These are phyloP conservation scores for Octodonta nipae DNA, from an alignment of 2,888 invertebrate genomes.

Conservation along the genomic window DNA sequence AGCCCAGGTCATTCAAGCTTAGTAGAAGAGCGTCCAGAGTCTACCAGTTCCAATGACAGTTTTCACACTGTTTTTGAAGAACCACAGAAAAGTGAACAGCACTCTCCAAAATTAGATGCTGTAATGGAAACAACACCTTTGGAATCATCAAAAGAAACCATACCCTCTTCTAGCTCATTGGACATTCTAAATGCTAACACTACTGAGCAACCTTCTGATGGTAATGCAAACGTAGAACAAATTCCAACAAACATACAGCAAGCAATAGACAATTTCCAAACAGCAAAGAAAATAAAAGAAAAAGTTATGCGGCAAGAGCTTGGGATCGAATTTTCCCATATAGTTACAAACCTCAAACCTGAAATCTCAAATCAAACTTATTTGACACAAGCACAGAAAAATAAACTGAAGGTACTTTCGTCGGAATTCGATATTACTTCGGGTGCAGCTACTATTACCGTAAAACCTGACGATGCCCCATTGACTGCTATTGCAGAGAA, in stretches of 20 bases:
- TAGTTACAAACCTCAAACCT: slow-evolving; percentile 23
- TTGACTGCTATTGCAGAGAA: slow-evolving; percentile 19
- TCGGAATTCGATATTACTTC: slow-evolving; percentile 41
- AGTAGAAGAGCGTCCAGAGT: background rate
- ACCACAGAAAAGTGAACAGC: slow-evolving; percentile 2
- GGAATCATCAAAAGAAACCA: slow-evolving; percentile 33
- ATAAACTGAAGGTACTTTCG: slow-evolving; percentile 46
- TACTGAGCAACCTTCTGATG: slow-evolving; percentile 18
- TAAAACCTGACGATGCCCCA: background rate
- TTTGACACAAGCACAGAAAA: slow-evolving; percentile 46
- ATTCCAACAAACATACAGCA: slow-evolving; percentile 12
- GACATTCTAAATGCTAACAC: slow-evolving; percentile 43
- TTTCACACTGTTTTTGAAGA: slow-evolving; percentile 15
- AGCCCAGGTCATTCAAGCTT: background rate
- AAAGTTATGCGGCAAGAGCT: slow-evolving; percentile 42
- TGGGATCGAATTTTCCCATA: slow-evolving; percentile 32
- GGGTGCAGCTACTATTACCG: slow-evolving; percentile 11
- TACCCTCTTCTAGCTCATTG: slow-evolving; percentile 40
- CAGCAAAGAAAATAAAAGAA: slow-evolving; percentile 36
- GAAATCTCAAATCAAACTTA: slow-evolving; percentile 26
- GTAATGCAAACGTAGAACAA: slow-evolving; percentile 26
- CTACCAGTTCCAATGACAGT: slow-evolving; percentile 14
- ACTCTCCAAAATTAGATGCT: slow-evolving; percentile 22
- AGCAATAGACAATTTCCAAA: slow-evolving; percentile 35
- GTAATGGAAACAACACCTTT: slow-evolving; percentile 5